Conservation (phyloP, 1,140 invertebrate species). For the Daktulosphaira vitifoliae region DNA sequence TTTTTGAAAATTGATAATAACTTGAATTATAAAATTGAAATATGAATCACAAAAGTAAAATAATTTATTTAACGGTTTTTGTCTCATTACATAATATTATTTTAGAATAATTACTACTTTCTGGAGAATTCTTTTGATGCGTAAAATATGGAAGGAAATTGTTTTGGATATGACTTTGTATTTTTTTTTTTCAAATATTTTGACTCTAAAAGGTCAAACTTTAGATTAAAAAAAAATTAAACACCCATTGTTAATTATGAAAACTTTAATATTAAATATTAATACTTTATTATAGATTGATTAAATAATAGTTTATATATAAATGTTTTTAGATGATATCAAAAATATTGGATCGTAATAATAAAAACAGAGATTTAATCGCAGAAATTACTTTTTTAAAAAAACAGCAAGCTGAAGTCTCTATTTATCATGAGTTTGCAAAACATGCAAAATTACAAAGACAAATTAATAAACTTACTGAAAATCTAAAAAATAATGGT, state of each 20-base stretch:
- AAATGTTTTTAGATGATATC: neutral
- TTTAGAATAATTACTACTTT: no score
- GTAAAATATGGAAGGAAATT: no score
- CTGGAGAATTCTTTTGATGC: no score
- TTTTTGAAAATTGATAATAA: no score
- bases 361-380: neutral
- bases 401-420: conserved; percentile 6
- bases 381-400: neutral
- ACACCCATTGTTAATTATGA: neutral
- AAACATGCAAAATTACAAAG: conserved; percentile 21
- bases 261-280: neutral
- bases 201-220: no score
- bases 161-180: neutral
- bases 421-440: conserved; percentile 2
- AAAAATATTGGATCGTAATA: neutral
- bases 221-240: no score
- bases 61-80: no score
- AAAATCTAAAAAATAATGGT: conserved; percentile 4
- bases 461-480: conserved; percentile 9
- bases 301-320: neutral
- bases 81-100: no score
- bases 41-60: no score
- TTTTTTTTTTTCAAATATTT: neutral
- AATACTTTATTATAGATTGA: neutral
- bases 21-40: no score